Base-by-base conservation (phyloP, 2,888 invertebrate species). In the Chrysotoxum bicinctum region DNA sequence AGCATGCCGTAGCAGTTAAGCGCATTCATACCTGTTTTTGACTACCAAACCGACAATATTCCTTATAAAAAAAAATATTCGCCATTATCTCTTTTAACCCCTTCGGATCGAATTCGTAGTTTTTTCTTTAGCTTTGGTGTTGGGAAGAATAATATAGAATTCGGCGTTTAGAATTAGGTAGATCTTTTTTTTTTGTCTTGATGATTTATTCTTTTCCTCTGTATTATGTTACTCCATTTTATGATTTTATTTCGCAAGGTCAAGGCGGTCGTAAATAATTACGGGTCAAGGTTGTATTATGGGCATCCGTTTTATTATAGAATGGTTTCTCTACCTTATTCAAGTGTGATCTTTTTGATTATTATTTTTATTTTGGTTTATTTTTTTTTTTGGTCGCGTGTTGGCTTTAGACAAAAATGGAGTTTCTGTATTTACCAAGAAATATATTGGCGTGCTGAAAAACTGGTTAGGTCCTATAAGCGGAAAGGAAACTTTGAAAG, bases 221-320 rank as follows among this genome's bases (percentile, higher is more conserved):
- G 10, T 54, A 72, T 21, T 14, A 32, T 23, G 23, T 64, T 70
- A 66, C 58, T 66, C 50, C 66, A 60, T 60, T 77, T 52, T 66
- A 26, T 58, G 19, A 35, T 21, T 35, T 62, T 19, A 43, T 73
- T 82, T 75, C 9, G 69, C 78, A 83, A 79, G 74, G 74, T 79
- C 74, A 70, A 58, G 54, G 32, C 56, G 69, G 73, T 64, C 73
- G 40, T 79, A 83, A 74, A 83, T 83, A 83, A 74, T 70, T 79
- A 37, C 56, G 74, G 83, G 83, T 79, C 83, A 83, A 83, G 83
- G 83, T 79, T 79, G 54, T 69, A 14, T 9, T 12, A 23, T 19
- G 45, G 60, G 23, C 35, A 70, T 43, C 43, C 26, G 66, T 26
- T 43, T 68, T 14, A 5, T n/a, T 26, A 43, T 26, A 30, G 52